phyloP scores from a whole-genome alignment of 2,888 invertebrate species.

The Eilema depressum region DNA sequence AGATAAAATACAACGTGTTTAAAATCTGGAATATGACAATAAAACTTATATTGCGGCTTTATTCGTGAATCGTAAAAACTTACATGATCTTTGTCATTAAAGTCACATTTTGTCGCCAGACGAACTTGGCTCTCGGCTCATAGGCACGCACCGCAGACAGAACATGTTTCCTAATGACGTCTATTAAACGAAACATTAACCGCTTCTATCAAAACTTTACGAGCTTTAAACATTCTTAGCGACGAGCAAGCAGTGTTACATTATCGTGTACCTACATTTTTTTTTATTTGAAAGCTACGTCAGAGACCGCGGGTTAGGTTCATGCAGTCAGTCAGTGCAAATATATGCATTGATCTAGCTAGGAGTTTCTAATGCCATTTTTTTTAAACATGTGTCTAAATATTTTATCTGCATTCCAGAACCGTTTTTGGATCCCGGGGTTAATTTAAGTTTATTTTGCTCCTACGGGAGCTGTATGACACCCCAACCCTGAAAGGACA shows the following conservation, averaged over 20 bases:
- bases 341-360: not conserved
- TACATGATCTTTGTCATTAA: constrained; percentile 53
- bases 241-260: not conserved
- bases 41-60: not conserved
- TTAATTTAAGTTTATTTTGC: no score
- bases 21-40: constrained; percentile 2
- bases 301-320: not conserved
- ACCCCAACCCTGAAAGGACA: no score
- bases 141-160: constrained; percentile 22
- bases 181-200: constrained; percentile 20
- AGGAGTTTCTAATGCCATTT: not conserved
- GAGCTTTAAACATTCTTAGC: constrained; percentile 8
- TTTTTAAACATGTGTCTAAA: no score
- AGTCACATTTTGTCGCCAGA: constrained; percentile 57
- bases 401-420: no score
- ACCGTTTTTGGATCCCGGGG: no score
- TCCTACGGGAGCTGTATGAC: no score
- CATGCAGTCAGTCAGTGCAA: not conserved
- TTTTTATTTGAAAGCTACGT: not conserved
- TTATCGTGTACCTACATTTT: not conserved
- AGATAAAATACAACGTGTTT: not conserved
- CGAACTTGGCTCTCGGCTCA: constrained; percentile 31
- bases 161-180: constrained; percentile 26
- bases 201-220: constrained; percentile 20
- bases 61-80: constrained; percentile 21